These are phyloP conservation scores for Arrhopalites spinosus DNA, from an alignment of 2,888 invertebrate species.

Conservation along the genomic window DNA sequence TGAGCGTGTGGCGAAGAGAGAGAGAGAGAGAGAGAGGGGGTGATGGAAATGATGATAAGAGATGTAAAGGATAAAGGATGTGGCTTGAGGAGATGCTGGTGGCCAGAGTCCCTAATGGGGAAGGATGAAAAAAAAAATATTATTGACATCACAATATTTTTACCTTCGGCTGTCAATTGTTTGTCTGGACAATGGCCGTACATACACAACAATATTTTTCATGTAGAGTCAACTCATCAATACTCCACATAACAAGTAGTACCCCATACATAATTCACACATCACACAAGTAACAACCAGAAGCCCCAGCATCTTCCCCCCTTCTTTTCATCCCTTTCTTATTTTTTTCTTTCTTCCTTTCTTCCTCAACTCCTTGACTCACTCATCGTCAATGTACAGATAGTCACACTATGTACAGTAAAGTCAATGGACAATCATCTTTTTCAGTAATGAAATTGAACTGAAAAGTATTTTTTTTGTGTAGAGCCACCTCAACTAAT, in stretches of 20 bases:
- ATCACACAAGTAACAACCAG: constrained; percentile 3
- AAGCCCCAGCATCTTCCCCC: neutral
- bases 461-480: neutral
- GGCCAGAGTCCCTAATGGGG: neutral
- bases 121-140: constrained; percentile 36
- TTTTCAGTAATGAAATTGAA: neutral
- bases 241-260: neutral
- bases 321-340: neutral
- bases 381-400: neutral
- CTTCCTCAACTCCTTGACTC: neutral
- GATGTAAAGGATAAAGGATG: neutral
- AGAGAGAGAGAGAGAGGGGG: neutral
- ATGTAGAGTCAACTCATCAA: neutral
- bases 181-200: constrained; percentile 26
- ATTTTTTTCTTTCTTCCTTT: constrained; percentile 7
- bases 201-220: neutral
- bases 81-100: constrained; percentile 31
- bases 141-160: constrained; percentile 54
- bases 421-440: neutral
- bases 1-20: constrained; percentile 29
- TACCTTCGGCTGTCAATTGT: constrained; percentile 56
- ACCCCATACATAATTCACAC: neutral
- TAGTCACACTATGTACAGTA: neutral
- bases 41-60: constrained; percentile 21
- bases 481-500: constrained; percentile 16